These are phyloP conservation scores for Microtus agrestis DNA, from an alignment of 2,797 vertebrate species.

Conservation along the genomic window DNA sequence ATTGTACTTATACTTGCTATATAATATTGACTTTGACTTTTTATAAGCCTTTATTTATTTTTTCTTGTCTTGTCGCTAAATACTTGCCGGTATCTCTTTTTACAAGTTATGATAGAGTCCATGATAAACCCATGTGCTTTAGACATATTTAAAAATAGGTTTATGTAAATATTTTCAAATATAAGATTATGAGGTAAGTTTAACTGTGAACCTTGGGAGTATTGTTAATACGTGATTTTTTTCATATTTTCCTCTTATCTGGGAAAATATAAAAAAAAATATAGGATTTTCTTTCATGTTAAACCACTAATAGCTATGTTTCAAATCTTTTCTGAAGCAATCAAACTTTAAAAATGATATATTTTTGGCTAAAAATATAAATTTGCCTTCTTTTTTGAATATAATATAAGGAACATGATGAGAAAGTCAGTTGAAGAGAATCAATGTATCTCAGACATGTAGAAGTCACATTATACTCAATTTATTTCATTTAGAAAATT, in stretches of 20 bases:
- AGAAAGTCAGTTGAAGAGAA: neutral
- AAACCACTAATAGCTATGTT: neutral
- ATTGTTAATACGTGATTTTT: neutral
- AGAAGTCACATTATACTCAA: neutral
- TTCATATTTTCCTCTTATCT: neutral
- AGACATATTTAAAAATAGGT: neutral
- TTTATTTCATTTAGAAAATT: conserved; percentile 42
- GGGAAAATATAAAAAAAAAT: neutral
- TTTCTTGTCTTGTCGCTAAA: neutral
- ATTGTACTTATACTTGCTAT: neutral
- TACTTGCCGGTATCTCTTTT: neutral
- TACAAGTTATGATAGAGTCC: neutral
- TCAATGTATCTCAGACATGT: conserved; percentile 28
- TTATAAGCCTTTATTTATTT: neutral
- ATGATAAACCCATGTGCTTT: neutral
- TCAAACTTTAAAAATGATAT: neutral
- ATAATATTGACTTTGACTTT: neutral
- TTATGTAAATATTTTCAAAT: neutral
- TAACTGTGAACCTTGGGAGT: neutral
- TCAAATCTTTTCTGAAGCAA: neutral
- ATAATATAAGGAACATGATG: conserved; percentile 4
- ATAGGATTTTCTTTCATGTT: neutral
- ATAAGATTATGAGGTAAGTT: neutral
- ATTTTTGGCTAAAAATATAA: neutral
- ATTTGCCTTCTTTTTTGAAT: neutral